phyloP scores from a whole-genome alignment of 2,113 vertebrate genomes.

The Poeciliopsis prolifica region DNA sequence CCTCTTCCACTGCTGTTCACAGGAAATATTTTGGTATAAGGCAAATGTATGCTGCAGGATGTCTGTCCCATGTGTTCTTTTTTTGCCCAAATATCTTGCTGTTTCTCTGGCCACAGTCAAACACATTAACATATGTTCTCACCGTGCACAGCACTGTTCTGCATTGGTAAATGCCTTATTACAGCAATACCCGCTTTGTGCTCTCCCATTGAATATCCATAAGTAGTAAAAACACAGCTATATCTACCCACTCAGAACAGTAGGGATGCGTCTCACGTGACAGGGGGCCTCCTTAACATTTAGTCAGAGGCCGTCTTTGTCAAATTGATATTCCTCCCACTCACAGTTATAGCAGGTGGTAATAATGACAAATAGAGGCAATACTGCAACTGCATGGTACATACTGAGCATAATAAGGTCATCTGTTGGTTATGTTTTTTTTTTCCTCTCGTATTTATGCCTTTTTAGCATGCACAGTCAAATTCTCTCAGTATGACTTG shows the following conservation, averaged over 20 bases:
- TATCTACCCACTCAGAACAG: conserved; percentile 69
- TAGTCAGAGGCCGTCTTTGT: conserved; percentile 67
- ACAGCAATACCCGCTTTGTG: conserved; percentile 53
- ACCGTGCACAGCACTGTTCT: conserved; percentile 72
- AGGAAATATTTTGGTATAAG: conserved; percentile 68
- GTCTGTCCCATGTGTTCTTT: conserved; percentile 52
- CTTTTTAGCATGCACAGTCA: conserved; percentile 73
- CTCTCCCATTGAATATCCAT: conserved; percentile 71
- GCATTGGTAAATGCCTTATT: conserved; percentile 79
- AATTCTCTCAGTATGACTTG: conserved; percentile 67
- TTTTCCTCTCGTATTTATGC: conserved; percentile 57
- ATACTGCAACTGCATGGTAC: conserved; percentile 64
- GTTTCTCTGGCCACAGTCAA: conserved; percentile 77
- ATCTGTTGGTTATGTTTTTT: conserved; percentile 70
- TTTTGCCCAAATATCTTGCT: conserved; percentile 70
- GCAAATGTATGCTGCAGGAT: conserved; percentile 62
- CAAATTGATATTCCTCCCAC: conserved; percentile 75
- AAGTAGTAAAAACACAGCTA: conserved; percentile 72
- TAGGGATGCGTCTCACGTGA: conserved; percentile 67
- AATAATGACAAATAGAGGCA: conserved; percentile 79
- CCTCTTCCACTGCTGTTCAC: conserved; percentile 41
- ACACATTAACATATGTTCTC: conserved; percentile 81
- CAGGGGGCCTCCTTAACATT: conserved; percentile 73
- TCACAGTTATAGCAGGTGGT: conserved; percentile 66
- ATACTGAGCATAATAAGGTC: conserved; percentile 72